A percentile compares a stretch with the other conserved stretches of the same genome.
Evolutionary conservation across 2,888 invertebrate species (phyloP).

Genomic region (Formica aserva): DNA sequence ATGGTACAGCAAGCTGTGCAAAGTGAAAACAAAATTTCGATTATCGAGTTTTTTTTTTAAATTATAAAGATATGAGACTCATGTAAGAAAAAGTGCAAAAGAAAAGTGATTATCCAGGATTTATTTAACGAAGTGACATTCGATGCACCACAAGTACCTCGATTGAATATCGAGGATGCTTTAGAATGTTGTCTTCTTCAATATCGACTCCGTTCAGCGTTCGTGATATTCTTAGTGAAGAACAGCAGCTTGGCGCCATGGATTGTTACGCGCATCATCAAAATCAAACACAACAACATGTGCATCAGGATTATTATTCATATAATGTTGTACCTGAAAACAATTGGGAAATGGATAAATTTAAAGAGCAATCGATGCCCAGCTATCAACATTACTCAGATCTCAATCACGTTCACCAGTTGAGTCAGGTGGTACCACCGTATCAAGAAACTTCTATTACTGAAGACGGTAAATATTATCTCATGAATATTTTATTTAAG

Average conservation of each 20-base stretch:
- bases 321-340: conserved; percentile 80
- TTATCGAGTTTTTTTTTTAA: not conserved
- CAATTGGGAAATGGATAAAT: conserved; percentile 83
- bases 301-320: conserved; percentile 81
- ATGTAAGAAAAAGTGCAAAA: not conserved
- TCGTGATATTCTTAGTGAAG: conserved; percentile 83
- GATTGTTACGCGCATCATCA: conserved; percentile 81
- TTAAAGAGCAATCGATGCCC: conserved; percentile 80
- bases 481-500: not conserved
- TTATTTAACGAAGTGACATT: not conserved
- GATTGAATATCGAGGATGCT: conserved; percentile 69
- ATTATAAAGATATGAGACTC: not conserved
- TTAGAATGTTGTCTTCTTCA: conserved; percentile 82
- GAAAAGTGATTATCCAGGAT: not conserved
- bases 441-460: conserved; percentile 79
- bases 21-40: not conserved
- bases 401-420: conserved; percentile 81
- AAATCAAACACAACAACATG: conserved; percentile 76
- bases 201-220: conserved; percentile 84
- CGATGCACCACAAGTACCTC: not conserved
- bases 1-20: not conserved
- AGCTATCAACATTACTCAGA: conserved; percentile 80
- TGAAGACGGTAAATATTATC: conserved; percentile 80
- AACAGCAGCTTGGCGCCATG: conserved; percentile 82
- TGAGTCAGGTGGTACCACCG: conserved; percentile 79